Evolutionary conservation across 1,140 invertebrate genomes (phyloP), one percentile per base, ranked within the genome.

Genomic region (Nephotettix cincticeps): DNA sequence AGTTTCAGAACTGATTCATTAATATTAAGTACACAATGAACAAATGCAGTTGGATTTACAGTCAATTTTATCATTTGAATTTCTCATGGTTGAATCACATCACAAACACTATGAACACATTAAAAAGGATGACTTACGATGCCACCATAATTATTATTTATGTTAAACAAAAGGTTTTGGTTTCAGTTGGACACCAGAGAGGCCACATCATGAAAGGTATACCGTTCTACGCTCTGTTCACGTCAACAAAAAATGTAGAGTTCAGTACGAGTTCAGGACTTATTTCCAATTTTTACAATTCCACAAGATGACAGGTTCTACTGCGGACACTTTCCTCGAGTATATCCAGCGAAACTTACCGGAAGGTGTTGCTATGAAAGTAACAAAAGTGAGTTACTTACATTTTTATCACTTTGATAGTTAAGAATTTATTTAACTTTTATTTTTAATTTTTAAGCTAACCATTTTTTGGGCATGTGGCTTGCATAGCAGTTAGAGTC

Each of bases 281-380:
- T 95, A 99, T 81, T 97, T 91, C 80, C 87, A 89, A 70, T 91
- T 93, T 77, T 85, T 98, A 75, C 88, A 94, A 78, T 90, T 97
- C 61, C 85, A 90, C 72, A 86, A 90, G 75, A 78, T 99, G 1
- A 99, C 98, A 1, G 95, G 94, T 21, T 98, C 96, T 9, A 99
- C 97, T 23, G 90, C 95, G 58, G 94, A 96, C 74, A 99, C 97
- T 23, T 95, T 94, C 81, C 82, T 99, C 29, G 98, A 99, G 82
- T 99, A 99, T 81, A 90, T 99, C 69, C 88, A 99, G 80, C 86
- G 97, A 75, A 99, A 99, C 86, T 84, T 99, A 72, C 98, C 98
- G 0, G 98, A 99, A 87, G 97, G 97, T 68, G 93, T 99, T 61
- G 93, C 93, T 21, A 89, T 99, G 83, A 97, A 97, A 87, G 92